Conservation (phyloP, 2,797 vertebrate genomes). For the Pipistrellus pygmaeus region DNA sequence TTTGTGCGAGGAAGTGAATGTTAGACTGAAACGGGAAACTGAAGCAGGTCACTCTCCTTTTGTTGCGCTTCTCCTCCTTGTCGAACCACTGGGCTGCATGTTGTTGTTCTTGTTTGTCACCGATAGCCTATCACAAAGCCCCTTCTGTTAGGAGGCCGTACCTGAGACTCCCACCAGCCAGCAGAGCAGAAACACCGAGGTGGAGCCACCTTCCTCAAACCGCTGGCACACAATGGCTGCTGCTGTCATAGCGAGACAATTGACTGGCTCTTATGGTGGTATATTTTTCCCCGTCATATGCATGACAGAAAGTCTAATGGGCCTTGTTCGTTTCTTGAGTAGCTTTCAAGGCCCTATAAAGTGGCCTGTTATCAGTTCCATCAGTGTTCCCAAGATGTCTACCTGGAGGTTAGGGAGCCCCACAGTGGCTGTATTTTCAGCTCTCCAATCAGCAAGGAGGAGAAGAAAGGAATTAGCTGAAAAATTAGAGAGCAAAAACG, state of each 20-base stretch:
- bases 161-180: slow-evolving; percentile 89
- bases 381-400: slow-evolving; percentile 94
- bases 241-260: slow-evolving; percentile 92
- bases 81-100: slow-evolving; percentile 85
- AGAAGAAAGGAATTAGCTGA: slow-evolving; percentile 91
- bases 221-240: slow-evolving; percentile 88
- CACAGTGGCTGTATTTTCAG: slow-evolving; percentile 92
- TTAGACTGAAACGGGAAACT: slow-evolving; percentile 87
- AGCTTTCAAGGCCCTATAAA: slow-evolving; percentile 92
- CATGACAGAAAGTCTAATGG: slow-evolving; percentile 96
- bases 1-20: slow-evolving; percentile 81
- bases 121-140: slow-evolving; percentile 95
- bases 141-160: slow-evolving; percentile 90
- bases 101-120: slow-evolving; percentile 90
- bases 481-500: slow-evolving; percentile 91
- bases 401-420: slow-evolving; percentile 87
- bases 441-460: slow-evolving; percentile 86
- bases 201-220: slow-evolving; percentile 86
- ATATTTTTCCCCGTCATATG: slow-evolving; percentile 91
- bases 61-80: slow-evolving; percentile 89
- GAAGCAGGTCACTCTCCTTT: slow-evolving; percentile 86
- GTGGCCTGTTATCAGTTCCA: slow-evolving; percentile 91
- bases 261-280: slow-evolving; percentile 89
- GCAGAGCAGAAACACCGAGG: slow-evolving; percentile 91
- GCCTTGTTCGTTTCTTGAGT: slow-evolving; percentile 93